Evolutionary conservation across 2,888 invertebrate genomes (phyloP).

Genomic region (Tryphoninae sp.): DNA sequence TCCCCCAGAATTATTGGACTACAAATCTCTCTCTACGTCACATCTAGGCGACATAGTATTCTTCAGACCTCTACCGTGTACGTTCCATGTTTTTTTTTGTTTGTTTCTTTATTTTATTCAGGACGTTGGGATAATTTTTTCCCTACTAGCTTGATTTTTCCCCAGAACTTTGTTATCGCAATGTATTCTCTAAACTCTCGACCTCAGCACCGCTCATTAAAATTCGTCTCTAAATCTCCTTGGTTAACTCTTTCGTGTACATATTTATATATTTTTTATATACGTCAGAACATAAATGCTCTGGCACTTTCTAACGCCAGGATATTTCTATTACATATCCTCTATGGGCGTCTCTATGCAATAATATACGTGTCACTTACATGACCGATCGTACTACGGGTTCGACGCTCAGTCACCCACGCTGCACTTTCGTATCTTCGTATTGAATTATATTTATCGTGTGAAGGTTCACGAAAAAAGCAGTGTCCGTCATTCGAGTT

Average conservation of each 20-base stretch:
- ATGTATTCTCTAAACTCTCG: conserved; percentile 37
- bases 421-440: conserved; percentile 15
- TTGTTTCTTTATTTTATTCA: conserved; percentile 16
- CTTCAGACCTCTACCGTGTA: conserved; percentile 35
- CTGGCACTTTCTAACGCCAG: conserved; percentile 47
- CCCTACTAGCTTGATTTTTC: conserved; percentile 13
- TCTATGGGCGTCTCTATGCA: conserved; percentile 46
- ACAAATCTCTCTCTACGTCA: conserved; percentile 16
- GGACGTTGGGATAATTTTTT: background rate
- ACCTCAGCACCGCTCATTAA: conserved; percentile 34
- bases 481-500: conserved; percentile 61
- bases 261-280: conserved; percentile 11
- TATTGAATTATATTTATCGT: conserved; percentile 43
- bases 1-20: conserved; percentile 45
- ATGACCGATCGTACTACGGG: conserved; percentile 48
- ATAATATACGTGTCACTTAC: conserved; percentile 45
- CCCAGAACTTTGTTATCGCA: conserved; percentile 17
- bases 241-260: conserved; percentile 40
- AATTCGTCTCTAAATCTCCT: conserved; percentile 33
- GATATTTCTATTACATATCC: conserved; percentile 50
- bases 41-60: conserved; percentile 25
- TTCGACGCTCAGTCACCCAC: conserved; percentile 8
- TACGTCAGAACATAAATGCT: conserved; percentile 43
- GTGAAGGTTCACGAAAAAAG: conserved; percentile 54
- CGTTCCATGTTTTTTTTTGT: conserved; percentile 23